A percentile compares a stretch with the other conserved stretches of the same genome.
Evolutionary conservation across 2,113 vertebrate species (phyloP).

Genomic region (Mystacornis crossleyi): DNA sequence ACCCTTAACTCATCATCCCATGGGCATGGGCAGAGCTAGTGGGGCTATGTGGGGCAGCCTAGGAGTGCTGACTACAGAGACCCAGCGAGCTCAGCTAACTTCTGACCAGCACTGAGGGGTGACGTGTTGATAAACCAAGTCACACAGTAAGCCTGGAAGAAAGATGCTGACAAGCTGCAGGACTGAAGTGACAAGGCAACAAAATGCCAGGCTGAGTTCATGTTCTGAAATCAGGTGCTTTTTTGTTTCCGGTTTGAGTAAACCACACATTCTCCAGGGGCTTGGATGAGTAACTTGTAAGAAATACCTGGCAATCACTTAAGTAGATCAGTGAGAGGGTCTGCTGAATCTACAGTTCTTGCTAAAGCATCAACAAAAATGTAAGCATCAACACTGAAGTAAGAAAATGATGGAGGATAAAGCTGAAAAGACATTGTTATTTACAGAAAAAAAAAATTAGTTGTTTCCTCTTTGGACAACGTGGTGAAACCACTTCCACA

Average conservation of each 20-base stretch:
- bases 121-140: not conserved
- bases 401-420: not conserved
- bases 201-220: not conserved
- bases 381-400: not conserved
- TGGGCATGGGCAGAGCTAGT: not conserved
- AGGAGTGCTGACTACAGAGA: not conserved
- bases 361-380: not conserved
- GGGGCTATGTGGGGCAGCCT: rapidly evolving
- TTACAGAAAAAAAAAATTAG: not conserved
- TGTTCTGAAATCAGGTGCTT: not conserved
- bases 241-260: not conserved
- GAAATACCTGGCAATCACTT: not conserved
- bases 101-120: not conserved
- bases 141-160: not conserved
- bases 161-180: not conserved
- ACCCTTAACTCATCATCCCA: not conserved
- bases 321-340: not conserved
- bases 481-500: not conserved
- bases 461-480: not conserved
- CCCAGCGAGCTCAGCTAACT: not conserved
- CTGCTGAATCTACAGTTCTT: not conserved
- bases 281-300: not conserved
- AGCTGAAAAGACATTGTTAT: not conserved
- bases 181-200: not conserved
- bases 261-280: not conserved